phyloP scores from a whole-genome alignment of 92 coral and sea anemone species.

The Micromussa lordhowensis region DNA sequence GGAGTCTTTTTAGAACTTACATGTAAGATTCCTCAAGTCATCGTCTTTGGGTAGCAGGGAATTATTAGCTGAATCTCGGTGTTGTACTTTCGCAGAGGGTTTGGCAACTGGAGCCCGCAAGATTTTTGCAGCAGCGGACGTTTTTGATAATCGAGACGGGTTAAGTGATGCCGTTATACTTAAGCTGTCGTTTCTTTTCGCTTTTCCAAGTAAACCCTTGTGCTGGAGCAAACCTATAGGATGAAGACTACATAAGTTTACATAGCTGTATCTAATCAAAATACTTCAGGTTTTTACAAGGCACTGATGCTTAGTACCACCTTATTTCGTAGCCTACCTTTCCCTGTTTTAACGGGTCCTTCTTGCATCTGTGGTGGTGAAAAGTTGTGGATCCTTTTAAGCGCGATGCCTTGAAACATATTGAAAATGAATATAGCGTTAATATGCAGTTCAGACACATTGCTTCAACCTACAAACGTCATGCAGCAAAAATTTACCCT shows the following conservation, averaged over 20 bases:
- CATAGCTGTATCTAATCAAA: too few relatives aligned
- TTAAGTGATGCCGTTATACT: not conserved
- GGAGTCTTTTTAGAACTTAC: conserved; percentile 9
- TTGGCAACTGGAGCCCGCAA: not conserved
- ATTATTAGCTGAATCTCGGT: not conserved
- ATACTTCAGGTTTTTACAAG: too few relatives aligned
- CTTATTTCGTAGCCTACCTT: not conserved
- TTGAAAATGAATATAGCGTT: not conserved
- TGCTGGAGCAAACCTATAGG: not conserved
- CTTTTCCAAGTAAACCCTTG: not conserved
- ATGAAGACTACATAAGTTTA: not conserved
- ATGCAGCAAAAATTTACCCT: too few relatives aligned
- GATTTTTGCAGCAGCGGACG: not conserved
- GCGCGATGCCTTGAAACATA: not conserved
- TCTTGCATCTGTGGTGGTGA: not conserved
- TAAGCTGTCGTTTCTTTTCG: not conserved
- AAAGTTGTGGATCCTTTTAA: not conserved
- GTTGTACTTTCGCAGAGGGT: not conserved
- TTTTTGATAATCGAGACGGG: not conserved
- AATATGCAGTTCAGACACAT: not conserved
- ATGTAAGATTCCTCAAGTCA: conserved; percentile 38
- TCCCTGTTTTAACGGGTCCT: not conserved
- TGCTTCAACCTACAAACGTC: too few relatives aligned
- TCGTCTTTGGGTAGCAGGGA: conserved; percentile 17
- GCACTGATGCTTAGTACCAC: too few relatives aligned